These are phyloP conservation scores for Saturnia pavonia DNA, from an alignment of 2,888 invertebrate species.

Conservation along the genomic window DNA sequence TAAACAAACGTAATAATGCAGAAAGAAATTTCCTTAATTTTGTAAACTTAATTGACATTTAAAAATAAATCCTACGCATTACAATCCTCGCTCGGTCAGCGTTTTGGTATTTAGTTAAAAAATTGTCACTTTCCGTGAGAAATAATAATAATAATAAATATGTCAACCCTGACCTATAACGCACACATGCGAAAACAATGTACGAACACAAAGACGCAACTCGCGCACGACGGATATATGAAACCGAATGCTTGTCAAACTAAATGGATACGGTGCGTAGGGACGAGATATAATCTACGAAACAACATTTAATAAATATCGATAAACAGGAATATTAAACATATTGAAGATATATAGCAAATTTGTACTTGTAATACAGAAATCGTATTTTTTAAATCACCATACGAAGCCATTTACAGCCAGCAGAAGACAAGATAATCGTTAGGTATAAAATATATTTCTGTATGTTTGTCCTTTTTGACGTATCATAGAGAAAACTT, in stretches of 20 bases:
- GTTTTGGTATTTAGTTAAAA: slow-evolving; percentile 12
- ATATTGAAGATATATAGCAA: no score
- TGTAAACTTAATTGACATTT: neutral
- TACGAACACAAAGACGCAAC: slow-evolving; percentile 38
- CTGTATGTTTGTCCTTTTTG: no score
- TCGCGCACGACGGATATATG: slow-evolving; percentile 57
- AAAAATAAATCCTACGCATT: neutral
- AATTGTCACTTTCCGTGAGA: slow-evolving; percentile 24
- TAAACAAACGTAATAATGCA: no score
- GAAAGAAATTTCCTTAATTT: no score
- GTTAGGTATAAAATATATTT: no score
- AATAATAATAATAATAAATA: slow-evolving; percentile 30
- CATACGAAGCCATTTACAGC: no score
- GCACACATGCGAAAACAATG: slow-evolving; percentile 42
- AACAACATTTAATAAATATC: slow-evolving; percentile 12
- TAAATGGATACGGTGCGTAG: slow-evolving; percentile 76
- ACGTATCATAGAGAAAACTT: no score
- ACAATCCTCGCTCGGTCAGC: neutral
- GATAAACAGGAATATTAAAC: neutral
- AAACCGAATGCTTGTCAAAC: slow-evolving; percentile 81
- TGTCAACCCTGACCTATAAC: slow-evolving; percentile 45
- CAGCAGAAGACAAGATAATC: no score
- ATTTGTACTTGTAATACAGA: no score
- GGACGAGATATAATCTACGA: slow-evolving; percentile 33
- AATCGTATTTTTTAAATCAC: no score